Percentiles rank a stretch among this genome's conserved stretches.
Conservation (phyloP, 2,888 invertebrate species). For the Heliconius sara region DNA sequence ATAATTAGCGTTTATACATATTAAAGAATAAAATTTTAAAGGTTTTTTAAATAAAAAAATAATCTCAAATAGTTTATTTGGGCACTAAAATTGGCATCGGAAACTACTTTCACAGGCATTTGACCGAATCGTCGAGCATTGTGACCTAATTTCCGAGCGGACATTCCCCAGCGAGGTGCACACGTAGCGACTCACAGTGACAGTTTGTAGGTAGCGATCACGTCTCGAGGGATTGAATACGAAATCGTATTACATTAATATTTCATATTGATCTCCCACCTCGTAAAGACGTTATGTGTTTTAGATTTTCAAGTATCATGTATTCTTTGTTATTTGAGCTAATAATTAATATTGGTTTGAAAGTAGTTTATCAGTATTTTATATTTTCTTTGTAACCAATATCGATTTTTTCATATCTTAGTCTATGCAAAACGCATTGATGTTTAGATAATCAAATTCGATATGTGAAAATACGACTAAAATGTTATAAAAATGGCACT, state of each 20-base stretch:
- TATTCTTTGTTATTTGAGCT: not conserved
- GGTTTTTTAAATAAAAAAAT: not conserved
- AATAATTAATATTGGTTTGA: not conserved
- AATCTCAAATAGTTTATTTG: not conserved
- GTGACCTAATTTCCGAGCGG: conserved; percentile 41
- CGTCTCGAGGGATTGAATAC: not conserved
- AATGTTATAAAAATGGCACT: too few species aligned
- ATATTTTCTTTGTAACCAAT: too few species aligned
- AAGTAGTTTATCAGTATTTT: not conserved
- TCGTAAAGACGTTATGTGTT: not conserved
- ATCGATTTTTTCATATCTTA: too few species aligned
- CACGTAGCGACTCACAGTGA: conserved; percentile 23
- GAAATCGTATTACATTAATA: conserved; percentile 15
- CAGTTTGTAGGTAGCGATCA: conserved; percentile 21
- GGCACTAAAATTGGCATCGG: conserved; percentile 3
- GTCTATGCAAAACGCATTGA: too few species aligned
- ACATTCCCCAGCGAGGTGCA: conserved; percentile 34
- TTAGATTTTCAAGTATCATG: not conserved
- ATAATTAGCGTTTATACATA: not conserved
- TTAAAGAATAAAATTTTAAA: not conserved
- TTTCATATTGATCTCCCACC: conserved; percentile 1
- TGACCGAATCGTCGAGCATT: conserved; percentile 41
- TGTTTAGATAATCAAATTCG: too few species aligned
- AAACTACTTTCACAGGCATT: conserved; percentile 20
- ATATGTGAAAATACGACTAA: too few species aligned